Evolutionary conservation across 2,113 vertebrate species (phyloP).

Genomic region (Rhinogobius similis): DNA sequence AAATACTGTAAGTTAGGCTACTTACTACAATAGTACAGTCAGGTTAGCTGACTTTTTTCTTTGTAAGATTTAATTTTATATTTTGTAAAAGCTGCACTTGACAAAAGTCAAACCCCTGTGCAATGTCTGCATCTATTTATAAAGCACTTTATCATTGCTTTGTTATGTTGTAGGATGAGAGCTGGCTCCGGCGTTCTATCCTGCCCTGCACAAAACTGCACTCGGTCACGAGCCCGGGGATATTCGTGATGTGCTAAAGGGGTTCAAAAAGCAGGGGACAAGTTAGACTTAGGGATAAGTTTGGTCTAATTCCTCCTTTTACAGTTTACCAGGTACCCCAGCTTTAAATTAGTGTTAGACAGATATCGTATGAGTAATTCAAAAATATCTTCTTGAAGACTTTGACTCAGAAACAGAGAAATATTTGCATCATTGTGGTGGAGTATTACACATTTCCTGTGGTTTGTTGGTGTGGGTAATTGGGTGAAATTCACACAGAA

Average conservation of each 20-base stretch:
- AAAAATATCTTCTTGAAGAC: background rate
- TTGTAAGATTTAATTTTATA: no score
- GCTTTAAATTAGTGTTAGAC: no score
- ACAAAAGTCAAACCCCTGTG: no score
- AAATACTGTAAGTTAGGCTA: background rate
- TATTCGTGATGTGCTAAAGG: background rate
- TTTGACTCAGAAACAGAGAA: background rate
- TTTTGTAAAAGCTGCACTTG: no score
- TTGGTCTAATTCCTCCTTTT: no score
- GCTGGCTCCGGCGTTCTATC: background rate
- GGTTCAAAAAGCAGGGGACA: background rate
- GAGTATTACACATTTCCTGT: conserved; percentile 35
- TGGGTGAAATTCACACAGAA: conserved; percentile 51
- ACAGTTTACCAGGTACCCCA: background rate
- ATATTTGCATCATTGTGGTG: conserved; percentile 31
- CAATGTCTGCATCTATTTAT: background rate
- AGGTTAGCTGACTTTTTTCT: no score
- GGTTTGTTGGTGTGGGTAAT: conserved; percentile 44
- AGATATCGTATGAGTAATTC: background rate
- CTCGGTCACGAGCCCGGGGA: background rate
- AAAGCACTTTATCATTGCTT: background rate
- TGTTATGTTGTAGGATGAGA: background rate
- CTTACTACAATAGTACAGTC: no score
- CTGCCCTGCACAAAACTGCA: background rate
- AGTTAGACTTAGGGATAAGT: background rate